A percentile compares a stretch with the other conserved stretches of the same genome.
These are phyloP conservation scores for Parascotia fuliginaria DNA, from an alignment of 2,888 invertebrate species.

Conservation along the genomic window DNA sequence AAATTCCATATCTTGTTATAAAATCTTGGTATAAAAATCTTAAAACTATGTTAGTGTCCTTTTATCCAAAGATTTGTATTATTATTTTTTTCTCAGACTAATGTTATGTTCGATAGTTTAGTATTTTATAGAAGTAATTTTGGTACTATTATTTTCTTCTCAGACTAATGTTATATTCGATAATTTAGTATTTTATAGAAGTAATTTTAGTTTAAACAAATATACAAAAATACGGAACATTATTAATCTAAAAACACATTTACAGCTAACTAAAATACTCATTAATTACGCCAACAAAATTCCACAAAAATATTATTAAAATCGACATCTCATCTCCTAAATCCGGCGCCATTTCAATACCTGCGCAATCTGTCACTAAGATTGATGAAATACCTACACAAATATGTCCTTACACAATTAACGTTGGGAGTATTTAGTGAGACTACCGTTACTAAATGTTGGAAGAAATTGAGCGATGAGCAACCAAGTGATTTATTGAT, in stretches of 20 bases:
- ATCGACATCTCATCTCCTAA: constrained; percentile 22
- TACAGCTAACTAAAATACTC: not conserved
- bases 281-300: constrained; percentile 2
- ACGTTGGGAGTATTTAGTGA: constrained; percentile 25
- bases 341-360: constrained; percentile 33
- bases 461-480: constrained; percentile 66
- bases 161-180: too few relatives aligned
- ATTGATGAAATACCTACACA: constrained; percentile 46
- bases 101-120: too few relatives aligned
- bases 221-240: too few relatives aligned
- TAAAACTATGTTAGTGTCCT: too few relatives aligned
- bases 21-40: too few relatives aligned
- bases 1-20: too few relatives aligned
- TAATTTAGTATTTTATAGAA: too few relatives aligned
- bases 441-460: constrained; percentile 56
- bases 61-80: too few relatives aligned
- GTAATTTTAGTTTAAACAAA: too few relatives aligned
- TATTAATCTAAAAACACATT: not conserved
- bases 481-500: constrained; percentile 56
- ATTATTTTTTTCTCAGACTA: too few relatives aligned
- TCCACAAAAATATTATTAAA: constrained; percentile 13
- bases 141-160: too few relatives aligned
- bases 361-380: constrained; percentile 38
- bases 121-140: too few relatives aligned
- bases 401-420: constrained; percentile 50